Evolutionary conservation across 2,888 invertebrate genomes (phyloP).

Genomic region (Lathronympha strigana): DNA sequence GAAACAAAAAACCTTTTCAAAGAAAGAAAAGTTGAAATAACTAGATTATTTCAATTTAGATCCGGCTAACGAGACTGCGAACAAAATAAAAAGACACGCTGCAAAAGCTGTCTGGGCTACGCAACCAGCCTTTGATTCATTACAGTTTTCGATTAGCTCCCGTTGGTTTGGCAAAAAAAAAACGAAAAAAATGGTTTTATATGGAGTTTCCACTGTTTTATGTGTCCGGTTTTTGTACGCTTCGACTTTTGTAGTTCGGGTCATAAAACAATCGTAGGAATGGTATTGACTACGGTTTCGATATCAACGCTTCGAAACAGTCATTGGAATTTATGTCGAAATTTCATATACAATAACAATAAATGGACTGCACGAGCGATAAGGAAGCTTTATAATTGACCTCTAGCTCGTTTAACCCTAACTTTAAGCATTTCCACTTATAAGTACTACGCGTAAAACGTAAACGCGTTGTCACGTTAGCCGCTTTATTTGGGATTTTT

Average conservation of each 20-base stretch:
- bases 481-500: no score
- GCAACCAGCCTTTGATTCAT: conserved; percentile 81
- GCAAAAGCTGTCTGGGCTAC: conserved; percentile 68
- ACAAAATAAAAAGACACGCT: conserved; percentile 63
- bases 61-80: conserved; percentile 69
- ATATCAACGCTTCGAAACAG: background rate
- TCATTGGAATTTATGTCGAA: background rate
- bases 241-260: conserved; percentile 30
- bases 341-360: background rate
- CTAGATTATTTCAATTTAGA: conserved; percentile 73
- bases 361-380: no score
- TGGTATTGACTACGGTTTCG: background rate
- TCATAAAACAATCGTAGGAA: conserved; percentile 2
- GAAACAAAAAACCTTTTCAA: conserved; percentile 42
- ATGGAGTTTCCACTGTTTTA: conserved; percentile 35
- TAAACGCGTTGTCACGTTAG: no score
- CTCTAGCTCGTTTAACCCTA: no score
- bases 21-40: conserved; percentile 57
- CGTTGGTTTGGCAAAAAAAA: conserved; percentile 58
- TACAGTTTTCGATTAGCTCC: conserved; percentile 79
- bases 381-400: no score
- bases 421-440: no score
- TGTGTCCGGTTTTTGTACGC: conserved; percentile 22
- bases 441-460: no score
- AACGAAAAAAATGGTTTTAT: conserved; percentile 32